phyloP scores from a whole-genome alignment of 2,888 invertebrate species.

The Polylopha cassiicola region DNA sequence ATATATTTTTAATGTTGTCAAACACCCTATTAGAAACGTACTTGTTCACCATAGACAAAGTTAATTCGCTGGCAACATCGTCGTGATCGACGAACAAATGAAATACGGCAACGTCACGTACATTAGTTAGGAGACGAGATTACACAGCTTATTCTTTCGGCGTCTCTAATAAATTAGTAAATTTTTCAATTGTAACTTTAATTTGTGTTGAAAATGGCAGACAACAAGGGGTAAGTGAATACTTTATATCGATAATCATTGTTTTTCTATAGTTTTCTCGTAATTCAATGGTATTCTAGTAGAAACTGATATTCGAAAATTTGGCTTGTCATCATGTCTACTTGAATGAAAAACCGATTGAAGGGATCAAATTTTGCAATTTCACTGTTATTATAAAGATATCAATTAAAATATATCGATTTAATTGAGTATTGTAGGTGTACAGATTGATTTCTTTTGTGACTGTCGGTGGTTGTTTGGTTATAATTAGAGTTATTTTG shows the following conservation, averaged over 20 bases:
- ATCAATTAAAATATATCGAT: neutral
- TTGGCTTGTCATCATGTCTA: slow-evolving; percentile 77
- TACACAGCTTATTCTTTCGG: slow-evolving; percentile 59
- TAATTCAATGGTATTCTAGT: slow-evolving; percentile 25
- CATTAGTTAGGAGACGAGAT: slow-evolving; percentile 43
- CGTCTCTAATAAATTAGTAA: slow-evolving; percentile 52
- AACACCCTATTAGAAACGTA: slow-evolving; percentile 24
- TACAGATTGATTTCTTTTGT: slow-evolving; percentile 16
- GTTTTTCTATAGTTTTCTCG: neutral
- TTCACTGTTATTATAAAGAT: slow-evolving; percentile 21
- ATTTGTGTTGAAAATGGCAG: slow-evolving; percentile 70
- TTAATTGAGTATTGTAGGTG: slow-evolving; percentile 2
- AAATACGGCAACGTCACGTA: slow-evolving; percentile 78
- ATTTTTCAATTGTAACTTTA: slow-evolving; percentile 52
- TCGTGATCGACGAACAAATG: slow-evolving; percentile 66
- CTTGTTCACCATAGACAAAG: slow-evolving; percentile 33
- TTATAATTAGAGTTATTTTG: slow-evolving; percentile 34
- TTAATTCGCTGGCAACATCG: slow-evolving; percentile 43
- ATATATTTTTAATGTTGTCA: no score
- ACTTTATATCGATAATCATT: slow-evolving; percentile 26
- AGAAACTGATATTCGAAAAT: slow-evolving; percentile 53
- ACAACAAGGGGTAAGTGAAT: slow-evolving; percentile 72
- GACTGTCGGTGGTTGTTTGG: slow-evolving; percentile 24
- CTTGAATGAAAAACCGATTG: slow-evolving; percentile 29
- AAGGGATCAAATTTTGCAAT: slow-evolving; percentile 32